These are phyloP conservation scores for Amazona finschi DNA, from an alignment of 2,797 vertebrate genomes.

Conservation along the genomic window DNA sequence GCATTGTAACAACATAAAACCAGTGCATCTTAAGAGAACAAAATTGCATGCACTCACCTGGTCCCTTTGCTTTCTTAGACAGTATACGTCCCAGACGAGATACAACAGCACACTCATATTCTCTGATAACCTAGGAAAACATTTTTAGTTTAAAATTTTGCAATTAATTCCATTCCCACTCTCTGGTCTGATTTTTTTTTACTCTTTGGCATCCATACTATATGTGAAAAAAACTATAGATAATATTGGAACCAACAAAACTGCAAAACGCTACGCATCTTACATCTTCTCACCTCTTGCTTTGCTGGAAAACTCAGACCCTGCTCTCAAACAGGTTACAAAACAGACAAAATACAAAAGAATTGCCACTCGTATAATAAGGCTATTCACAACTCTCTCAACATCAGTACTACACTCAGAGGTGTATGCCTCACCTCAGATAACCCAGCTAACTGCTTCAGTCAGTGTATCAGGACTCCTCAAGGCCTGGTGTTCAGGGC, in stretches of 20 bases:
- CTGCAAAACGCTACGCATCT: not conserved
- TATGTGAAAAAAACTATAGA: not conserved
- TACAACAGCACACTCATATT: constrained; percentile 76
- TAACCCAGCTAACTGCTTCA: not conserved
- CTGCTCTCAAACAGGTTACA: not conserved
- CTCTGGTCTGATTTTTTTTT: not conserved
- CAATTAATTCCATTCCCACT: not conserved
- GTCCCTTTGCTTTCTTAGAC: constrained; percentile 71
- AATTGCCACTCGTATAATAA: not conserved
- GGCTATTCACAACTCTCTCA: not conserved
- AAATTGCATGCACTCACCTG: constrained; percentile 61
- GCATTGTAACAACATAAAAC: not conserved
- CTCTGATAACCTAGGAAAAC: constrained; percentile 71
- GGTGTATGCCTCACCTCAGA: not conserved
- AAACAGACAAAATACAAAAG: not conserved
- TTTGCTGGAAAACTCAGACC: not conserved
- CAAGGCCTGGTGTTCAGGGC: not conserved
- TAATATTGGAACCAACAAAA: not conserved
- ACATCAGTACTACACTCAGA: not conserved
- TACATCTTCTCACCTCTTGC: not conserved
- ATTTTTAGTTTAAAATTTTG: not conserved
- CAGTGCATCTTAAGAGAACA: not conserved
- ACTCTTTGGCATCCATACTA: not conserved
- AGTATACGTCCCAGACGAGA: constrained; percentile 71
- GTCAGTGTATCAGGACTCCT: not conserved